phyloP scores from a whole-genome alignment of 2,113 vertebrate genomes.

The Mus pahari region DNA sequence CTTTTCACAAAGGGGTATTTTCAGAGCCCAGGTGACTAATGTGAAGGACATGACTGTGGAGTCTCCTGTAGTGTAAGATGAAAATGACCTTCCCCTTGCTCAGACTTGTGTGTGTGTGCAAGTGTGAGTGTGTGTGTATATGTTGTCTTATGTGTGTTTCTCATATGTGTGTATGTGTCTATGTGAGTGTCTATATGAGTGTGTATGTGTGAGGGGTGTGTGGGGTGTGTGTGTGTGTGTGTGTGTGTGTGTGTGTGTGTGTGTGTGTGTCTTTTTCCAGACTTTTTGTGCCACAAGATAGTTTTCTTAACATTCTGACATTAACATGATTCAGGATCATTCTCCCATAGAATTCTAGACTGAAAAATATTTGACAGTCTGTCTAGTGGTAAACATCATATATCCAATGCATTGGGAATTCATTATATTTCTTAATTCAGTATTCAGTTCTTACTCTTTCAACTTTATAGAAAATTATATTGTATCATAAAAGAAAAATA shows the following conservation, averaged over 20 bases:
- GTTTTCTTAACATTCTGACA: background rate
- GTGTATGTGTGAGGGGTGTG: too few species aligned
- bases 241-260: too few species aligned
- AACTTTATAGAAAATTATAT: background rate
- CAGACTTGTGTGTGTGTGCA: too few species aligned
- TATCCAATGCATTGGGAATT: background rate
- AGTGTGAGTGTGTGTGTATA: too few species aligned
- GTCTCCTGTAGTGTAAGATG: background rate
- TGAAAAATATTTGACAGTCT: background rate
- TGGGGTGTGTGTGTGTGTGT: too few species aligned
- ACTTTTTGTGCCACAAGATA: background rate
- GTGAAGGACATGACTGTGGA: background rate
- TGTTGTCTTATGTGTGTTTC: too few species aligned
- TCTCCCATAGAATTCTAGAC: background rate
- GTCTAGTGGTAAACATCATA: background rate
- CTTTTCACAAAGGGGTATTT: background rate
- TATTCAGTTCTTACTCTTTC: background rate
- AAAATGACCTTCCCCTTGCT: background rate
- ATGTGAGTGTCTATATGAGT: too few species aligned
- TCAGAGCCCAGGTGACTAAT: background rate
- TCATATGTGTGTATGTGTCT: too few species aligned
- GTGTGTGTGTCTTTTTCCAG: background rate
- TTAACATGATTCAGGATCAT: background rate
- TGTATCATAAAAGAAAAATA: background rate
- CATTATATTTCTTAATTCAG: background rate